These are phyloP conservation scores for Plagodis pulveraria DNA, from an alignment of 2,888 invertebrate species.

Conservation along the genomic window DNA sequence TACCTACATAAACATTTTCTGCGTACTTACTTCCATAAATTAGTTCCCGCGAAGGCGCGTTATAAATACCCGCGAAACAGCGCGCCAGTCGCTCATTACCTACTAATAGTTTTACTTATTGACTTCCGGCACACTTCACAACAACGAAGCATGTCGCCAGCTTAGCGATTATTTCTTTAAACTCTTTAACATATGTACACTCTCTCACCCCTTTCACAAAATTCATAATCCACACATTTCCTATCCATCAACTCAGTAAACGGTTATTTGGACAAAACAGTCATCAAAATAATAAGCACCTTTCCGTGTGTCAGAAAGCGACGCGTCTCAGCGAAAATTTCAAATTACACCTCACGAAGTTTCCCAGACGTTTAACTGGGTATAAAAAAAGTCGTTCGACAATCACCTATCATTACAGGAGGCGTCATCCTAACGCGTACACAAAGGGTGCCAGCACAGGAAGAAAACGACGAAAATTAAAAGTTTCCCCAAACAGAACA, in stretches of 20 bases:
- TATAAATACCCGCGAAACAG: slow-evolving; percentile 80
- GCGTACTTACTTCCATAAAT: slow-evolving; percentile 84
- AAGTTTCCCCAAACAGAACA: slow-evolving; percentile 82
- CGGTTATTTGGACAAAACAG: slow-evolving; percentile 54
- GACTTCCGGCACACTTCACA: slow-evolving; percentile 68
- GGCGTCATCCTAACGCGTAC: slow-evolving; percentile 69
- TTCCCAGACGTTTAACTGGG: slow-evolving; percentile 69
- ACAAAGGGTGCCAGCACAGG: slow-evolving; percentile 72
- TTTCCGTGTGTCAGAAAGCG: slow-evolving; percentile 56
- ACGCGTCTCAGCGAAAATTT: slow-evolving; percentile 65
- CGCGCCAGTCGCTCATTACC: slow-evolving; percentile 75
- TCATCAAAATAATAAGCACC: slow-evolving; percentile 73
- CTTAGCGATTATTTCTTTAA: slow-evolving; percentile 1
- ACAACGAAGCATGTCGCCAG: slow-evolving; percentile 38
- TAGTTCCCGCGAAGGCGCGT: slow-evolving; percentile 80
- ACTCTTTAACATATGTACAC: slow-evolving; percentile 16
- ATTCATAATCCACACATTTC: slow-evolving; percentile 35
- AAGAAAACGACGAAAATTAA: slow-evolving; percentile 81
- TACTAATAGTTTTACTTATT: slow-evolving; percentile 80
- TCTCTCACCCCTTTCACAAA: slow-evolving; percentile 39
- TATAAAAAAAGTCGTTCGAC: slow-evolving; percentile 68
- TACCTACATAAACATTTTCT: slow-evolving; percentile 82
- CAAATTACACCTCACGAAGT: slow-evolving; percentile 72
- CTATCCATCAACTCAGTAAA: slow-evolving; percentile 13
- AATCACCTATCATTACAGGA: slow-evolving; percentile 81